Evolutionary conservation across 2,888 invertebrate genomes (phyloP).

Genomic region (Euplexia lucipara): DNA sequence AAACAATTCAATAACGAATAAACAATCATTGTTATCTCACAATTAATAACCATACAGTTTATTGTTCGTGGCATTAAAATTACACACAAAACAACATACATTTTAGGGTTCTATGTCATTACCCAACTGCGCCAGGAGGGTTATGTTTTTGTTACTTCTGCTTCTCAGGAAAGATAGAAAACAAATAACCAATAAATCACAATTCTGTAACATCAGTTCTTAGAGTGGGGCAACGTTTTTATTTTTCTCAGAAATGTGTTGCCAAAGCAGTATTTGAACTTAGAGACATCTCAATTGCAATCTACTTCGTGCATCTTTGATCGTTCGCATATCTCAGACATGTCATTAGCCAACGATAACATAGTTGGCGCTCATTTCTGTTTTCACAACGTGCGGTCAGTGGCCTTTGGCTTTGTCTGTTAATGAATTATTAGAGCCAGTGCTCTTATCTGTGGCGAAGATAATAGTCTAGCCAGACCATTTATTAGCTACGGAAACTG

Average conservation of each 20-base stretch:
- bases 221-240: no score
- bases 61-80: neutral
- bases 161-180: no score
- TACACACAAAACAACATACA: neutral
- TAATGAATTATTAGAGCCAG: slow-evolving; percentile 40
- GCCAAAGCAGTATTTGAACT: slow-evolving; percentile 20
- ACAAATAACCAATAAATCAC: no score
- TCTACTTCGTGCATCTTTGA: slow-evolving; percentile 24
- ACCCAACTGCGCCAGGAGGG: no score
- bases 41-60: neutral
- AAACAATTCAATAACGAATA: neutral
- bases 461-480: slow-evolving; percentile 7
- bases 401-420: slow-evolving; percentile 37
- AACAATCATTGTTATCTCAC: slow-evolving; percentile 17
- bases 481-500: neutral
- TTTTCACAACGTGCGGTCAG: slow-evolving; percentile 50
- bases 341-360: slow-evolving; percentile 41
- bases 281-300: slow-evolving; percentile 7
- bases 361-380: slow-evolving; percentile 39
- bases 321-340: slow-evolving; percentile 20
- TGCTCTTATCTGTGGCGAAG: slow-evolving; percentile 15
- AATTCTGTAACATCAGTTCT: no score
- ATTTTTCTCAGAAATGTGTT: slow-evolving; percentile 20
- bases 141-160: no score
- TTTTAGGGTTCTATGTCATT: no score